Evolutionary conservation across 2,113 vertebrate species (phyloP).

Genomic region (Psettodes erumei): DNA sequence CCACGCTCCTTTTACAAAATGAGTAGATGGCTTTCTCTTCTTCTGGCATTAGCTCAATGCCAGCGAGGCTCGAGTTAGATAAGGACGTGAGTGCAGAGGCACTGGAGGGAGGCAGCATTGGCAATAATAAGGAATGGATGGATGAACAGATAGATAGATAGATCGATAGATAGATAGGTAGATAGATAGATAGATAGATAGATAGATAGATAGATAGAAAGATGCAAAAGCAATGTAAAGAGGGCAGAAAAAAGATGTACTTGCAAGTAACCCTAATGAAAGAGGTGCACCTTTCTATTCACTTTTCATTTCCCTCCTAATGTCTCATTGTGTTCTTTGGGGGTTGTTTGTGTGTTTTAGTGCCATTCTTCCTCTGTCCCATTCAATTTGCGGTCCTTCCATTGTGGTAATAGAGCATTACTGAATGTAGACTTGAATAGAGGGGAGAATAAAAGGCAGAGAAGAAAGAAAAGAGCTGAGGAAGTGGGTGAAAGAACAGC

Average conservation of each 20-base stretch:
- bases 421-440: conserved; percentile 61
- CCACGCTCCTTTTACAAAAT: conserved; percentile 61
- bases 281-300: conserved; percentile 17
- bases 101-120: conserved; percentile 62
- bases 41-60: conserved; percentile 53
- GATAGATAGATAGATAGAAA: conserved; percentile 15
- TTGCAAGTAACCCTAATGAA: neutral
- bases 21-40: conserved; percentile 66
- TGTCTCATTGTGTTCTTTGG: conserved; percentile 4
- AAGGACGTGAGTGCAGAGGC: conserved; percentile 65
- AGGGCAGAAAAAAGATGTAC: neutral
- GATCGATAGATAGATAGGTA: conserved; percentile 21
- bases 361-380: conserved; percentile 43
- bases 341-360: conserved; percentile 39
- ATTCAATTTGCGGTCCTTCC: conserved; percentile 51
- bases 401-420: conserved; percentile 53
- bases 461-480: conserved; percentile 48
- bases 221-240: neutral
- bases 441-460: conserved; percentile 59
- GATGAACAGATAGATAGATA: conserved; percentile 17
- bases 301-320: conserved; percentile 23
- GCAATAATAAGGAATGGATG: conserved; percentile 41
- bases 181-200: conserved; percentile 20
- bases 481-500: conserved; percentile 65
- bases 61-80: conserved; percentile 65